These are phyloP conservation scores for Diplodus sargus DNA, from an alignment of 2,797 vertebrate species.

Conservation along the genomic window DNA sequence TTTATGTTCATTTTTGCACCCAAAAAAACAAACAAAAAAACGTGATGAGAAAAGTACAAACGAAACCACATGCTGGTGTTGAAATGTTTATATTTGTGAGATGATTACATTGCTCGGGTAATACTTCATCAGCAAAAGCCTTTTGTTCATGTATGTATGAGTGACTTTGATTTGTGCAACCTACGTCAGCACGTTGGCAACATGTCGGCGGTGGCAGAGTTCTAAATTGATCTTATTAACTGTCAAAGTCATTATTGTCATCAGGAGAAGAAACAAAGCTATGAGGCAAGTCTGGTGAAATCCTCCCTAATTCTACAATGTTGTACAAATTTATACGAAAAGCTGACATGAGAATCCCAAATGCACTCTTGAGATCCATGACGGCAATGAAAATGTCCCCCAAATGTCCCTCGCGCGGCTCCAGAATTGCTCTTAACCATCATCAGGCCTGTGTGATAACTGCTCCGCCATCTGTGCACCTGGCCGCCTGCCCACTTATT, in stretches of 20 bases:
- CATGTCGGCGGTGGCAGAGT: slow-evolving; percentile 55
- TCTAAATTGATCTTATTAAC: slow-evolving; percentile 50
- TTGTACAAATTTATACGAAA: slow-evolving; percentile 80
- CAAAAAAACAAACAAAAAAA: slow-evolving; percentile 27
- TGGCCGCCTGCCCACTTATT: slow-evolving; percentile 82
- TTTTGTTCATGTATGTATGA: slow-evolving; percentile 56
- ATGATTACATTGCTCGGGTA: slow-evolving; percentile 70
- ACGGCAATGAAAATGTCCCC: slow-evolving; percentile 67
- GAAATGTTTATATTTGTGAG: slow-evolving; percentile 53
- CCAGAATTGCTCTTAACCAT: slow-evolving; percentile 65
- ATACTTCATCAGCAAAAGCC: slow-evolving; percentile 70
- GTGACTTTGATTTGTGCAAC: slow-evolving; percentile 70
- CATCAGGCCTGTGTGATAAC: slow-evolving; percentile 63
- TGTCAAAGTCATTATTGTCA: slow-evolving; percentile 59
- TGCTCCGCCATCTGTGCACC: slow-evolving; percentile 68
- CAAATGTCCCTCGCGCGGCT: slow-evolving; percentile 61
- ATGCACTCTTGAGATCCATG: slow-evolving; percentile 63
- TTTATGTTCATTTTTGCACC: slow-evolving; percentile 44
- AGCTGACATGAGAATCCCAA: slow-evolving; percentile 70
- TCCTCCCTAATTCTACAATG: slow-evolving; percentile 67
- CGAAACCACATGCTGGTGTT: slow-evolving; percentile 67
- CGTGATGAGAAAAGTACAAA: slow-evolving; percentile 37
- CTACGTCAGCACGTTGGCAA: slow-evolving; percentile 68
- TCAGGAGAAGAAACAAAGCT: slow-evolving; percentile 45
- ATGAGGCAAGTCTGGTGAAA: slow-evolving; percentile 75